Base-by-base conservation (phyloP, 2,888 invertebrate species). In the Agrilus cyanescens region DNA sequence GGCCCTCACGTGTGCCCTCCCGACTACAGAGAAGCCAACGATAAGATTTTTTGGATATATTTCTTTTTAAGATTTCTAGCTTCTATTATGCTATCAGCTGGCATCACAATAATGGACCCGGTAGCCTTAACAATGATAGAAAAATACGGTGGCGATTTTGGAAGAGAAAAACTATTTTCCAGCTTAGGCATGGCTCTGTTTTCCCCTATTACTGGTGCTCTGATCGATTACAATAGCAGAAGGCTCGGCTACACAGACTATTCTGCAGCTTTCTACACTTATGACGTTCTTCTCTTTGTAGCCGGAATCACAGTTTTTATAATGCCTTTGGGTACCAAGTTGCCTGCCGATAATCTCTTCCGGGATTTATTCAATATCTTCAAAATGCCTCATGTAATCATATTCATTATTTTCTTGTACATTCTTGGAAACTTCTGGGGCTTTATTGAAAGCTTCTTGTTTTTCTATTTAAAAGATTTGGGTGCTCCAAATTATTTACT, bases 81-180 rank as follows among this genome's bases (percentile, higher is more conserved):
- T 1, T 86, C 85, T 25, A 81, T 86, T 4, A 83, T 85, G 76
- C 70, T 85, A 58, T 81, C 84, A 4, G 87, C 87, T 20, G 83
- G 85, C n/a, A 84, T 88, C 1, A 86, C 86, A 10, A 82, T 91
- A 42, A 81, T 89, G 78, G 90, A 91, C 66, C 88, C 90, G 0
- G 86, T 89, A 48, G 85, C 88, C 1, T 68, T 90, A 47, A 85
- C 83, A 10, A 82, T 87, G 77, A 85, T 90, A 50, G 87, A 87
- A 62, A 80, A 83, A 58, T 82, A 83, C 57, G 83, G 84, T 1
- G 85, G 85, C 1, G 85, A 86, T 61, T 86, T 85, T 61, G 87
- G 86, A 1, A 74, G 84, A 55, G 86, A 87, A 60, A 73, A 85
- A 54, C 66, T 86, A 31, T 85, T 85, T 65, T 84, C 85, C 7